Evolutionary conservation across 2,888 invertebrate genomes (phyloP).

Genomic region (Nymphalis polychloros): DNA sequence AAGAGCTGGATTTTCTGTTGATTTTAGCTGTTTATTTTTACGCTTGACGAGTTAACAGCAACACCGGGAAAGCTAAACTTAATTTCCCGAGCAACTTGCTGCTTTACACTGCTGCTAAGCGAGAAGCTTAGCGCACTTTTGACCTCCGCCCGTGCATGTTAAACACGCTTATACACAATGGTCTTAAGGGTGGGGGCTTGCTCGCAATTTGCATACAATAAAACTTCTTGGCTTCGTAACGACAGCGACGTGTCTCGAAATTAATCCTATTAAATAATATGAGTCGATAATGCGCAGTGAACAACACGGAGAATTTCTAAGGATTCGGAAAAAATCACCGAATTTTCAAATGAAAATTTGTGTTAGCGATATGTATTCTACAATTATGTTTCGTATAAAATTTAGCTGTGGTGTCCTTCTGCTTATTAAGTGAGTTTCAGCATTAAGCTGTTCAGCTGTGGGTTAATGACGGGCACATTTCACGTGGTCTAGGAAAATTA

Average conservation of each 20-base stretch:
- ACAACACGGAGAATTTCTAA: too few relatives aligned
- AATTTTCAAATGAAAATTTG: too few relatives aligned
- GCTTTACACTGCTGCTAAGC: conserved; percentile 7
- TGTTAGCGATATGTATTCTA: too few relatives aligned
- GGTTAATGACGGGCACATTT: too few relatives aligned
- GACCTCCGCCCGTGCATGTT: conserved; percentile 10
- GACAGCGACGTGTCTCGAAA: neutral
- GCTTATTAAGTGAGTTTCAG: too few relatives aligned
- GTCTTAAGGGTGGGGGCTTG: neutral
- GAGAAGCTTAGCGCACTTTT: conserved; percentile 8
- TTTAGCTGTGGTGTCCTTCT: too few relatives aligned
- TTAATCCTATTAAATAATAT: too few relatives aligned
- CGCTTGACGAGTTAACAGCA: conserved; percentile 2
- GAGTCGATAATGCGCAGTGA: too few relatives aligned
- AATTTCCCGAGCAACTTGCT: conserved; percentile 7
- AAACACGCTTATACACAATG: conserved; percentile 1
- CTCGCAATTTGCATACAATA: neutral
- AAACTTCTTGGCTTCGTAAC: neutral
- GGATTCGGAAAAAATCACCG: too few relatives aligned
- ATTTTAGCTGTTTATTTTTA: conserved; percentile 8
- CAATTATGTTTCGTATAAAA: too few relatives aligned
- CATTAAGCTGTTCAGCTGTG: too few relatives aligned
- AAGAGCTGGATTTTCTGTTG: conserved; percentile 3
- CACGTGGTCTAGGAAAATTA: too few relatives aligned
- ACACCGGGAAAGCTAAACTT: conserved; percentile 2